Base-by-base conservation (phyloP, 2,888 invertebrate genomes). In the Diploptera punctata region DNA sequence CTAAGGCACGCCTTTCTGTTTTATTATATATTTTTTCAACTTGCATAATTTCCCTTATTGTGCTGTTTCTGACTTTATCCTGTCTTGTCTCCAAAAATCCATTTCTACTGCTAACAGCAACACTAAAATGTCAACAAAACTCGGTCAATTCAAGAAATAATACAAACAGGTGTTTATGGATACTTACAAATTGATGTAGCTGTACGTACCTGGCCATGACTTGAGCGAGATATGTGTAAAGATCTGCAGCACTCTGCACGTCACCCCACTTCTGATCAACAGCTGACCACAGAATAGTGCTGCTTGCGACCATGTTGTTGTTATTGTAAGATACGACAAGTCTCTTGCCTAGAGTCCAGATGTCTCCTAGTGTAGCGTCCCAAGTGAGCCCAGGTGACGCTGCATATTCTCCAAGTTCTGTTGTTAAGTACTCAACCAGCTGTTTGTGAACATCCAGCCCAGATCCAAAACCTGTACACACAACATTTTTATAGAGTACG, bases 211-310 rank as follows among this genome's bases (percentile, higher is more conserved):
- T 75, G 24, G 72, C 47, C 72, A 80, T 75, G 18, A 79, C 76
- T 47, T 74, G 75, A 13, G 79, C 76, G 33, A 91, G 81, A 79
- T 87, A 88, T 0, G 77, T 79, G 77, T 87, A 87, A 60, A 91
- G 81, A 43, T 83, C 84, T 0, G 81, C 76, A 74, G 87, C 81
- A 19, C 82, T 84, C 75, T 87, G 87, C 5, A 87, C 88, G 79
- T 92, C 86, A 1, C 89, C 91, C 92, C 92, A 92, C 75, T 87
- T 86, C 75, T 91, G 90, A 47, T 83, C 84, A 1, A 90, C 85
- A 7, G 87, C 85, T 52, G 84, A 83, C 84, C 90, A 91, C 1
- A 90, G 76, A 33, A 68, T 47, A 67, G 16, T 67, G 29, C 70
- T 73, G 38, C 1, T 19, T 10, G 47, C 62, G 13, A 72, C 70